phyloP scores from a whole-genome alignment of 2,113 vertebrate genomes.

The Trachemys scripta region DNA sequence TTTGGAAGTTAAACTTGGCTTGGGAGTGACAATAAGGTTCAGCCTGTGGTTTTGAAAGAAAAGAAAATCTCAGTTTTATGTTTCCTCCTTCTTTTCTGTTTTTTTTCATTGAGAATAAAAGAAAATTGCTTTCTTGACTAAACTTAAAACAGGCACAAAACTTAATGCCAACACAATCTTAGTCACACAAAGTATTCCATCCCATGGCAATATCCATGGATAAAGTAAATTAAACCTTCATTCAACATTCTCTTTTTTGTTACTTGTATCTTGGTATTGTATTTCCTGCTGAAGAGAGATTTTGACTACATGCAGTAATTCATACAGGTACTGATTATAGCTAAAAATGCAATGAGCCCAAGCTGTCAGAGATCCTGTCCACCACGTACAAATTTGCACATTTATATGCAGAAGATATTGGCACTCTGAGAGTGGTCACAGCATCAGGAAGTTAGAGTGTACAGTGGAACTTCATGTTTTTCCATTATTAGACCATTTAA shows the following conservation, averaged over 20 bases:
- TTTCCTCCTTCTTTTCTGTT: not conserved
- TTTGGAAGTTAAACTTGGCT: conserved; percentile 72
- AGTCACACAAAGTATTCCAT: not conserved
- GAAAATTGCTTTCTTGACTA: conserved; percentile 5
- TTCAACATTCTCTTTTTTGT: not conserved
- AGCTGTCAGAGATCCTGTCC: not conserved
- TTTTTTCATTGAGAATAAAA: not conserved
- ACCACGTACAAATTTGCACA: not conserved
- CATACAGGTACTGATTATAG: not conserved
- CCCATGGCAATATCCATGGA: accelerated
- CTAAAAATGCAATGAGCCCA: not conserved
- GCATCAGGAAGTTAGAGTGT: not conserved
- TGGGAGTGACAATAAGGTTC: conserved; percentile 65
- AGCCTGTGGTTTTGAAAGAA: conserved; percentile 54
- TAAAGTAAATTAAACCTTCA: accelerated
- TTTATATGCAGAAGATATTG: not conserved
- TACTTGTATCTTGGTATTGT: not conserved
- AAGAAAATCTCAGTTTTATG: not conserved
- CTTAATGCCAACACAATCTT: not conserved
- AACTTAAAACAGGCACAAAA: not conserved
- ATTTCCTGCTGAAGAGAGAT: not conserved
- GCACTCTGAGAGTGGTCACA: not conserved
- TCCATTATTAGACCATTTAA: not conserved
- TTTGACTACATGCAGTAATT: not conserved
- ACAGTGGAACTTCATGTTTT: not conserved